Evolutionary conservation across 92 coral and sea anemone genomes (phyloP), one percentile per base, ranked within the genome.

Genomic region (Epizoanthus scotinus): DNA sequence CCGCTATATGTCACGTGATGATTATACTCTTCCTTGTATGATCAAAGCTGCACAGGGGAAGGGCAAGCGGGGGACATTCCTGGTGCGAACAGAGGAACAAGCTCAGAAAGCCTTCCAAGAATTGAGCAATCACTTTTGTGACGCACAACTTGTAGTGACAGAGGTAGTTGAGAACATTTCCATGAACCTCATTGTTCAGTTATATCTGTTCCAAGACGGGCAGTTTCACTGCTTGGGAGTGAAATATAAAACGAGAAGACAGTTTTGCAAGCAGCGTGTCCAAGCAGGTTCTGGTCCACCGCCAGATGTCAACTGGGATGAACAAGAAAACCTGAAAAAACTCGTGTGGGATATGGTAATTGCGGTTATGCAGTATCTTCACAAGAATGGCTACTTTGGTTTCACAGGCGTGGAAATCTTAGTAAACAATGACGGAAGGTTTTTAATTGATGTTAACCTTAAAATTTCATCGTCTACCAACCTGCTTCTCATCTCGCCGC

Each of bases 41-140:
- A 87, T 91, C 60, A 91, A 91, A 34, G 95, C 95, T 0, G 92
- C 95, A 0, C 95, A 91, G 47, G 95, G 95, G 0, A 89, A 89
- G 22, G 95, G 92, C 1, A 91, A 90, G 25, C 83, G 90, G 4
- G 95, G 95, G 0, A 91, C 95, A 0, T 91, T 86, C 70, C 84
- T 73, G 67, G 95, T 81, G 19, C 71, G 77, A 26, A 89, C 92
- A 1, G 90, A 91, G 25, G 64, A 75, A 55, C 90, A 89, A 75
- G 88, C 88, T 18, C 81, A 78, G 5, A 44, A 67, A 4, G 89
- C 90, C 1, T 84, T 89, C 26, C 82, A 81, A 28, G 88, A 89
- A 56, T 81, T 91, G 52, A 87, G 83, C 56, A 82, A 28, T 18
- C 83, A 91, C 56, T 84, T 86, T 31, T 69, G 87, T 65, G 56